These are phyloP conservation scores for Leucophenga maculata DNA, from an alignment of 2,888 invertebrate genomes.

Conservation along the genomic window DNA sequence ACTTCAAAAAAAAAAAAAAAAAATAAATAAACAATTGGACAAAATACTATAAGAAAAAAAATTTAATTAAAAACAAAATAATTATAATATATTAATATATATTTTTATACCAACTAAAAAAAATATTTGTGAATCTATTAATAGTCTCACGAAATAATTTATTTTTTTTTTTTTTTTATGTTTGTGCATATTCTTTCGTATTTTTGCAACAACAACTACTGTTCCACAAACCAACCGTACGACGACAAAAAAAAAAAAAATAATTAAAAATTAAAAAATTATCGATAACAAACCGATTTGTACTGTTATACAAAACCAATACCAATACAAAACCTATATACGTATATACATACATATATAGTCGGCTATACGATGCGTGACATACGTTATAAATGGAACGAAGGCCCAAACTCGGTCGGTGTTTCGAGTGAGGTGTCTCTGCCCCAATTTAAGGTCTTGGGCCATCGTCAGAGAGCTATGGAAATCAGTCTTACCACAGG, in stretches of 20 bases:
- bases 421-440: constrained; percentile 96
- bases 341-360: constrained; percentile 66
- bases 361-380: constrained; percentile 99
- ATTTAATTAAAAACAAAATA: constrained; percentile 30
- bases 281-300: constrained; percentile 31
- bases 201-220: constrained; percentile 44
- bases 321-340: constrained; percentile 35
- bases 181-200: constrained; percentile 68
- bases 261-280: constrained; percentile 35
- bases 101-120: constrained; percentile 25
- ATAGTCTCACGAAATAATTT: constrained; percentile 71
- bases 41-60: constrained; percentile 30
- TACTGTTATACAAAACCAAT: constrained; percentile 33
- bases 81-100: constrained; percentile 22
- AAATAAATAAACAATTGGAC: constrained; percentile 34
- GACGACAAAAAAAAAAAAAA: constrained; percentile 28
- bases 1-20: too few relatives aligned
- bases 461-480: constrained; percentile 95
- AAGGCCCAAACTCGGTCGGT: constrained; percentile 94
- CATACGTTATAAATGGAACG: constrained; percentile 98
- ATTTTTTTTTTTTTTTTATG: constrained; percentile 62
- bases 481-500: constrained; percentile 97
- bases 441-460: constrained; percentile 98
- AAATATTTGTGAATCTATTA: constrained; percentile 54
- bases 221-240: background rate